A percentile compares a stretch with the other conserved stretches of the same genome.
Evolutionary conservation across 2,113 vertebrate genomes (phyloP).

Genomic region (Syngnathoides biaculeatus): DNA sequence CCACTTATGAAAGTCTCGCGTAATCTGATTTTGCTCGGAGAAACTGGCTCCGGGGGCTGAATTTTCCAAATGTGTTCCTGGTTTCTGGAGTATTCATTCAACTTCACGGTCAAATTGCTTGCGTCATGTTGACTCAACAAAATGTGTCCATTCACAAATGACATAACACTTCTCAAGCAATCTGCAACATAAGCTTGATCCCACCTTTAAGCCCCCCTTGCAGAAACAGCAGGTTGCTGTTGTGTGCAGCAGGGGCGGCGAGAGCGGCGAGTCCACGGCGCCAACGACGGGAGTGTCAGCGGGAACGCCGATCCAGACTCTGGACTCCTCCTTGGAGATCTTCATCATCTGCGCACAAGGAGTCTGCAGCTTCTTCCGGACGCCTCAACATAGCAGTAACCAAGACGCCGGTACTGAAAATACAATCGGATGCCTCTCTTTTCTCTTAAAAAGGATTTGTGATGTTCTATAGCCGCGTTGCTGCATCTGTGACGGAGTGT

Average conservation of each 20-base stretch:
- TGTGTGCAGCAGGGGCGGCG: constrained; percentile 11
- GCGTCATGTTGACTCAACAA: constrained; percentile 60
- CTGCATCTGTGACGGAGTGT: not conserved
- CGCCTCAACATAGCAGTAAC: constrained; percentile 18
- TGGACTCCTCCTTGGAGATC: constrained; percentile 36
- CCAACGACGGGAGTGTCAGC: constrained; percentile 34
- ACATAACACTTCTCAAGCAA: constrained; percentile 53
- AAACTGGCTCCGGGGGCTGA: not conserved
- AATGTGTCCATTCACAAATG: constrained; percentile 59
- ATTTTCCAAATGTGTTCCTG: no score
- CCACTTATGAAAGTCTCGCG: not conserved
- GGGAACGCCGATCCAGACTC: constrained; percentile 40
- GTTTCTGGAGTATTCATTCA: not conserved
- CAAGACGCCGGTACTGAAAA: constrained; percentile 7
- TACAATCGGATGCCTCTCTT: not conserved
- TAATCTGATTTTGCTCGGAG: not conserved
- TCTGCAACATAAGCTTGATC: constrained; percentile 61
- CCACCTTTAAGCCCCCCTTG: constrained; percentile 53
- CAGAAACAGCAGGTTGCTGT: constrained; percentile 20
- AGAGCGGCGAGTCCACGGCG: constrained; percentile 18
- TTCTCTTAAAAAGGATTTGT: not conserved
- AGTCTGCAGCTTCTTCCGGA: constrained; percentile 45
- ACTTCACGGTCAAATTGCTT: constrained; percentile 40
- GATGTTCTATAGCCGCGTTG: not conserved
- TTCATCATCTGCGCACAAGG: constrained; percentile 50